Conservation (phyloP, 2,888 invertebrate genomes). For the Clistopyga incitator region DNA sequence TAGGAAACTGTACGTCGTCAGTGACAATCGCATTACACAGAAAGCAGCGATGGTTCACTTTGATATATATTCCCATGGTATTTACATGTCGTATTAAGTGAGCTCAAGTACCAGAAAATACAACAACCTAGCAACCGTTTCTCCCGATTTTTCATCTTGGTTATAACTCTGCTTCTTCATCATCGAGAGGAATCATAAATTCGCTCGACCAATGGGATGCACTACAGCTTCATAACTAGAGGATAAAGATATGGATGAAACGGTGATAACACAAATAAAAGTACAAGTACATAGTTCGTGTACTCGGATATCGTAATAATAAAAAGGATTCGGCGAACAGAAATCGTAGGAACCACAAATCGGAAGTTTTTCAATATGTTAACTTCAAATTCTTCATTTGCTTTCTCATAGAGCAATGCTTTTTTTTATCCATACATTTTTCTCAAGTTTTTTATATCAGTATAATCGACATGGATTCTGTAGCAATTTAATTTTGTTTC, state of each 20-base stretch:
- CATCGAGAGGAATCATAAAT: slow-evolving; percentile 5
- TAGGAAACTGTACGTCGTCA: background rate
- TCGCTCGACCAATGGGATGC: background rate
- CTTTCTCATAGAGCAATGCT: background rate
- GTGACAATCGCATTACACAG: background rate
- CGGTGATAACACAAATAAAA: slow-evolving; percentile 7
- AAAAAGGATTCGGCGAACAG: slow-evolving; percentile 41
- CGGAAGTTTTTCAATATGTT: slow-evolving; percentile 53
- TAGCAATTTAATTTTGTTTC: too few species aligned
- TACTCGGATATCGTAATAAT: slow-evolving; percentile 44
- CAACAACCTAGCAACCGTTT: background rate
- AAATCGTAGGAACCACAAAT: slow-evolving; percentile 53
- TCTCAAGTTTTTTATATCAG: too few species aligned
- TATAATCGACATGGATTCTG: too few species aligned
- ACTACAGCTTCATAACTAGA: background rate
- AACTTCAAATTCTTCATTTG: background rate
- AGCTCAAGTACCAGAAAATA: background rate
- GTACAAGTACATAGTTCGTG: background rate
- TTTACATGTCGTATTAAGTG: slow-evolving; percentile 7
- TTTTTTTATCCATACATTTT: background rate
- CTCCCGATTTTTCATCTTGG: background rate
- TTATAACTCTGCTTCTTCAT: slow-evolving; percentile 12
- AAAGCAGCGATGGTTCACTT: background rate
- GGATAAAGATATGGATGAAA: background rate
- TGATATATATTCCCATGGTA: background rate